A percentile compares a stretch with the other conserved stretches of the same genome.
These are phyloP conservation scores for Lepidocyrtoides sp. DNA, from an alignment of 2,888 invertebrate species.

Conservation along the genomic window DNA sequence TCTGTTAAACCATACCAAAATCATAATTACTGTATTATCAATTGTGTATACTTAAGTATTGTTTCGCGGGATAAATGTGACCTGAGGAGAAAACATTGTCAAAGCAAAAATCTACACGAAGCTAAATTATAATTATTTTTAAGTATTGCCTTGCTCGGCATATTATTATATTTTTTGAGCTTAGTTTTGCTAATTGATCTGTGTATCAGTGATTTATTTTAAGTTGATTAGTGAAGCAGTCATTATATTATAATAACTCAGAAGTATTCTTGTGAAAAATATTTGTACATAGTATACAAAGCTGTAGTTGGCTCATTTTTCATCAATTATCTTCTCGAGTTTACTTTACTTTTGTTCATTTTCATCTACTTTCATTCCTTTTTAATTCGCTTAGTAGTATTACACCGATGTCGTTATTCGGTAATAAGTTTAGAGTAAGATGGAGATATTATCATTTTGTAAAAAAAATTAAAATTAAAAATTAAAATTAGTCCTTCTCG, in stretches of 20 bases:
- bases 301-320: no score
- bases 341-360: neutral
- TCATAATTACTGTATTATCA: slow-evolving; percentile 35
- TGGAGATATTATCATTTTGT: no score
- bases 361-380: no score
- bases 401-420: neutral
- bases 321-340: no score
- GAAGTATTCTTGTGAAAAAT: slow-evolving; percentile 31
- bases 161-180: slow-evolving; percentile 52
- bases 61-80: slow-evolving; percentile 72
- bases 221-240: slow-evolving; percentile 38
- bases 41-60: neutral
- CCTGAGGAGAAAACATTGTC: slow-evolving; percentile 75
- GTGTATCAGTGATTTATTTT: neutral
- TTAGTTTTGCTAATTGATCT: slow-evolving; percentile 39
- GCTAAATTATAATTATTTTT: neutral
- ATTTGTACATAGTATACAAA: slow-evolving; percentile 6
- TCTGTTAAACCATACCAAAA: no score
- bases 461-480: no score
- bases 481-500: no score
- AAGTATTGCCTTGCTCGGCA: neutral
- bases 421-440: no score
- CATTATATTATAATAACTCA: slow-evolving; percentile 10
- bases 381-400: no score
- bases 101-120: slow-evolving; percentile 23